Conservation (phyloP, 2,888 invertebrate species). For the Polyommatus iphigenia region DNA sequence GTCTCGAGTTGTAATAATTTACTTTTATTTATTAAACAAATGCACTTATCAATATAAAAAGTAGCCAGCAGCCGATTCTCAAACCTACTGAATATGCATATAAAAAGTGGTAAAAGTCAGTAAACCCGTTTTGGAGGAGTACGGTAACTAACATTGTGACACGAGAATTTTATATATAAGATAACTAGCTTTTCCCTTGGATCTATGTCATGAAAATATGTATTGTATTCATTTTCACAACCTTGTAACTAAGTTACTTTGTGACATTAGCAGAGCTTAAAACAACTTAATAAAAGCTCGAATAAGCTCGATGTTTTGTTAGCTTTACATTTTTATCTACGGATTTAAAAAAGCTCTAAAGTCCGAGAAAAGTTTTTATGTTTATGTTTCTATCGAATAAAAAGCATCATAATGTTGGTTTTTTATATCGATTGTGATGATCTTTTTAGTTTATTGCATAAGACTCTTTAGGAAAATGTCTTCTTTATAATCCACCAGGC, state of each 20-base stretch:
- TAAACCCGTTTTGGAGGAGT: no score
- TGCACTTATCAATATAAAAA: no score
- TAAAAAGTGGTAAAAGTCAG: no score
- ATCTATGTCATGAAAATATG: background rate
- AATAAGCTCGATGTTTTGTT: slow-evolving; percentile 18
- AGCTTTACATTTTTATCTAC: slow-evolving; percentile 22
- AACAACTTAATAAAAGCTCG: slow-evolving; percentile 24
- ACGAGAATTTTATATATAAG: no score
- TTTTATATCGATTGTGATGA: background rate
- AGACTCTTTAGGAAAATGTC: background rate
- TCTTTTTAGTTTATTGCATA: background rate
- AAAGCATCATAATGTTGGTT: background rate
- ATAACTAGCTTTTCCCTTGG: background rate
- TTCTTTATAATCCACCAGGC: background rate
- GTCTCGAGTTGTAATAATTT: no score
- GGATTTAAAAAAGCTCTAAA: slow-evolving; percentile 4
- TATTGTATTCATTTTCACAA: background rate
- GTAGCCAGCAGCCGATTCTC: no score
- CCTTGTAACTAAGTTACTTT: background rate
- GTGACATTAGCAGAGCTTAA: slow-evolving; percentile 25
- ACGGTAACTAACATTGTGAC: no score
- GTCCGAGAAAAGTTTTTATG: background rate
- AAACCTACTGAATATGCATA: no score
- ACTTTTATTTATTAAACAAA: no score
- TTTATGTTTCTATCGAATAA: background rate